phyloP scores from a whole-genome alignment of 2,888 invertebrate genomes.

The Autographa gamma region DNA sequence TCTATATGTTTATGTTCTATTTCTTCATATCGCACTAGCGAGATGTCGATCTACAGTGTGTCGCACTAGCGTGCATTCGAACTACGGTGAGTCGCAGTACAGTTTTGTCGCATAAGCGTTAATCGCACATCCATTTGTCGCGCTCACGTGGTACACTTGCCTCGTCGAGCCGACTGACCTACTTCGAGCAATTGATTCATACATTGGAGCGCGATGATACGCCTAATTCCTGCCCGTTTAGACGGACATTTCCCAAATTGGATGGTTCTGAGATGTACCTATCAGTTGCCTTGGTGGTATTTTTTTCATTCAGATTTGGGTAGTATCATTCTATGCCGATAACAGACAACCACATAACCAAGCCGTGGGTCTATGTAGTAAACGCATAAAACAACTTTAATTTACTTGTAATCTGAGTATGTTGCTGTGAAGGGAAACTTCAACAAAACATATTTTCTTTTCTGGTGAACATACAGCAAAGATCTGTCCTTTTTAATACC shows the following conservation, averaged over 20 bases:
- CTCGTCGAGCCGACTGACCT: conserved; percentile 38
- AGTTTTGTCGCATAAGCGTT: no score
- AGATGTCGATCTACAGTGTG: no score
- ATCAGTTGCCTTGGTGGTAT: background rate
- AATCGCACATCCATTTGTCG: no score
- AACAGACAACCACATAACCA: no score
- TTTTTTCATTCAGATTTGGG: no score
- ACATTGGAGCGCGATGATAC: conserved; percentile 27
- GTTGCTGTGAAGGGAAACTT: background rate
- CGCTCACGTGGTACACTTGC: no score
- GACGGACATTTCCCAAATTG: conserved; percentile 21
- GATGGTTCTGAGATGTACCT: conserved; percentile 9
- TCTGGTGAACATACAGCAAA: background rate
- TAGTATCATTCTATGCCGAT: no score
- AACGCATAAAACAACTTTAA: background rate
- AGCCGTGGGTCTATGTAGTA: no score
- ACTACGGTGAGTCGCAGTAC: no score
- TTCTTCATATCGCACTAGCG: no score
- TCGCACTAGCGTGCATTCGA: no score
- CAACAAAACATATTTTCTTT: background rate
- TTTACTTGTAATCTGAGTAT: background rate
- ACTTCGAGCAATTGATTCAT: conserved; percentile 41
- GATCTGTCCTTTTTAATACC: conserved; percentile 5
- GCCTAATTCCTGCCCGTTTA: conserved; percentile 26
- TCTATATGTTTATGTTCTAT: no score